A percentile compares a stretch with the other conserved stretches of the same genome.
These are phyloP conservation scores for Cerceris ruficornis DNA, from an alignment of 2,888 invertebrate genomes.

Conservation along the genomic window DNA sequence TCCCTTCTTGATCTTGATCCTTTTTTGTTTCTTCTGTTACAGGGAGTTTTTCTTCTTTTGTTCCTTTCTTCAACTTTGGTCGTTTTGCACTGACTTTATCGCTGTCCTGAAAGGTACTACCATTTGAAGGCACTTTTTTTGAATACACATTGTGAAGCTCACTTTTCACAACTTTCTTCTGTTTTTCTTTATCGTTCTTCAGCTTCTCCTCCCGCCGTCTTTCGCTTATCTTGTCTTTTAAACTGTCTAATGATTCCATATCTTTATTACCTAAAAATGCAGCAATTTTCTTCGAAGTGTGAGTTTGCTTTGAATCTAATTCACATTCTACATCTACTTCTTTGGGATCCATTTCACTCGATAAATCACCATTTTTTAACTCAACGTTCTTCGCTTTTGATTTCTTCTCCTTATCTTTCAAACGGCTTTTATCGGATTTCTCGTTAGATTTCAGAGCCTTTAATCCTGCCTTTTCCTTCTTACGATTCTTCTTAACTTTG, in stretches of 20 bases:
- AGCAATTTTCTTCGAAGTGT: constrained; percentile 75
- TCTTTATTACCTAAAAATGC: constrained; percentile 75
- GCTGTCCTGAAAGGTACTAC: constrained; percentile 76
- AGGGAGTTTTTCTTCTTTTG: constrained; percentile 71
- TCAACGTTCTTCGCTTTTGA: constrained; percentile 83
- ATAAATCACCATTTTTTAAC: constrained; percentile 85
- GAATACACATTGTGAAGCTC: constrained; percentile 71
- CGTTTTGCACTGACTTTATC: constrained; percentile 74
- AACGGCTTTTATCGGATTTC: constrained; percentile 77
- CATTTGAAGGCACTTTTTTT: constrained; percentile 81
- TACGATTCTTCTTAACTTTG: constrained; percentile 69
- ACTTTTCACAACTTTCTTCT: constrained; percentile 71
- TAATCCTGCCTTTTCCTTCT: constrained; percentile 64
- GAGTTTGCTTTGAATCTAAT: constrained; percentile 70
- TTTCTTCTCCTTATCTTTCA: constrained; percentile 83
- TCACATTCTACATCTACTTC: constrained; percentile 83
- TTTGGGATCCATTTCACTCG: constrained; percentile 83
- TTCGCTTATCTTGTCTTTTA: constrained; percentile 79
- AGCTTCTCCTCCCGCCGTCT: constrained; percentile 77
- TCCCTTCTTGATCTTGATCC: constrained; percentile 64
- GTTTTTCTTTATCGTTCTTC: constrained; percentile 77
- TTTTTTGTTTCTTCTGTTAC: constrained; percentile 57
- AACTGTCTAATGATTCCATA: constrained; percentile 78
- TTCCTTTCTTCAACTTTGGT: constrained; percentile 73
- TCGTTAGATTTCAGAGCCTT: constrained; percentile 71